Base-by-base conservation (phyloP, 2,888 invertebrate genomes). In the Philonicus albiceps region DNA sequence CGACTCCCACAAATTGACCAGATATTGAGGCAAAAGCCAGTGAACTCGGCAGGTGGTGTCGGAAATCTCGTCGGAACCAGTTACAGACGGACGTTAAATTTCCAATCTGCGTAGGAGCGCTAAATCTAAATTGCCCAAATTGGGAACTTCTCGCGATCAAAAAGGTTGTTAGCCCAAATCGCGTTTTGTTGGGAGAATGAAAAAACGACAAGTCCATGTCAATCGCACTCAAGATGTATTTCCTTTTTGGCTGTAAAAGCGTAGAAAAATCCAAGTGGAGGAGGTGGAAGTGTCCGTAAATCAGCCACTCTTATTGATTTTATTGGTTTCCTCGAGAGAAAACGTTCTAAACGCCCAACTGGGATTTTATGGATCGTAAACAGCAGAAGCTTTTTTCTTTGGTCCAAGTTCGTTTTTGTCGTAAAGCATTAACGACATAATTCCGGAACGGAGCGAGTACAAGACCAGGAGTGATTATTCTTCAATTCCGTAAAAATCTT, bases 211-310 rank as follows among this genome's bases (percentile, higher is more conserved):
- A 78, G 30, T 27, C 16, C 11, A 78, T 16, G 43, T 64, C 64
- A 64, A 49, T 49, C 22, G 11, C 22, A 5, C 1, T 27, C 1
- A 78, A 78, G 49, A n/a, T 78, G 78, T 49, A 49, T 78, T 78
- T 78, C 78, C 78, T 30, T 49, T 49, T 78, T 43, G 49, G 34
- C 30, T 49, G 22, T 27, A 40, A 40, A 78, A 64, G 7, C 64
- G 27, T 22, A 11, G 27, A 43, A 55, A 83, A 83, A 64, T 64
- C 34, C 19, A 34, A 31, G 64, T 1, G 37, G 64, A 64, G 81
- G 55, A 83, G 55, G 64, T 64, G 64, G 64, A 83, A 83, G 81
- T 83, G 55, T 34, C 34, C 37, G 27, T 64, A 83, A 64, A 64
- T 64, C 81, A 83, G 34, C 64, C 27, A 7, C 37, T 83, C 64